Conservation (phyloP, 2,888 invertebrate species). For the Liopterus haemorrhoidalis region DNA sequence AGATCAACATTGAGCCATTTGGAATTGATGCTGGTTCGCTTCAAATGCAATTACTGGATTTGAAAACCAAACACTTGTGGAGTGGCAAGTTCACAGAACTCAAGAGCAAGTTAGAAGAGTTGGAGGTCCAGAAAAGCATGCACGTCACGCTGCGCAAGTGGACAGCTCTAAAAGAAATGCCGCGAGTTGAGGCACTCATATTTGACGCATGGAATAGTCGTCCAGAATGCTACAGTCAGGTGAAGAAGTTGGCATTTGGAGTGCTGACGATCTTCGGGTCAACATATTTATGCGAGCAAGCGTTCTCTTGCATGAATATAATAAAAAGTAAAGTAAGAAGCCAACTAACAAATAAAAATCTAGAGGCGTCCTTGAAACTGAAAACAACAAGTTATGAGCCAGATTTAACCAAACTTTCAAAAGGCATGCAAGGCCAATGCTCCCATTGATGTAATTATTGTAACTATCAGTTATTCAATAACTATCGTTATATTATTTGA, state of each 20-base stretch:
- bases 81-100: conserved; percentile 34
- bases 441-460: conserved; percentile 10
- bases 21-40: conserved; percentile 32
- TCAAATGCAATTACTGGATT: conserved; percentile 34
- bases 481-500: conserved; percentile 9
- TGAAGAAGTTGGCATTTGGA: conserved; percentile 36
- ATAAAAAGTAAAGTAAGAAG: conserved; percentile 25
- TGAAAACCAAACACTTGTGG: conserved; percentile 35
- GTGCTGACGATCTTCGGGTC: conserved; percentile 30
- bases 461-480: conserved; percentile 8
- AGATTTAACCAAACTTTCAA: conserved; percentile 2
- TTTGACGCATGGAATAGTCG: conserved; percentile 37
- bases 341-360: conserved; percentile 15
- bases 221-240: conserved; percentile 35
- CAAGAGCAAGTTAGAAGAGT: conserved; percentile 33
- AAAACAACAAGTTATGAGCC: conserved; percentile 18
- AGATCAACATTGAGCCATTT: conserved; percentile 33
- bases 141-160: conserved; percentile 32
- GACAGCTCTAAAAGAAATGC: conserved; percentile 36
- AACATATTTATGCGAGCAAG: conserved; percentile 33
- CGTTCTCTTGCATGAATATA: conserved; percentile 33
- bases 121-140: conserved; percentile 34
- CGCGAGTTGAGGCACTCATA: conserved; percentile 35
- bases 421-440: conserved; percentile 12
- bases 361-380: conserved; percentile 22